Evolutionary conservation across 1,140 invertebrate genomes (phyloP).

Genomic region (Ceratina japonica): DNA sequence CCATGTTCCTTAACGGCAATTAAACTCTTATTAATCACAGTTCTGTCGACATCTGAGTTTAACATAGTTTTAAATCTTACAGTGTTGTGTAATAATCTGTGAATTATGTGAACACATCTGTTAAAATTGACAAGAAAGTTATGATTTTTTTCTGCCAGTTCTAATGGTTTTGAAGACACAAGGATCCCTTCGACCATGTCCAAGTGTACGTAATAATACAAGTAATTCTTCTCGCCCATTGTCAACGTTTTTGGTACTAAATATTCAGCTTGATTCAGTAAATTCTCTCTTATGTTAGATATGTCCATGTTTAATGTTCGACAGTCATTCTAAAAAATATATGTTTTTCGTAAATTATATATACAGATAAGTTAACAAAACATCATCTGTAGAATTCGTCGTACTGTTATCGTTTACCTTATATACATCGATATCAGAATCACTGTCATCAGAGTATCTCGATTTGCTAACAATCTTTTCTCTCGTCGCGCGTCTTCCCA

Average conservation of each 20-base stretch:
- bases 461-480: constrained; percentile 76
- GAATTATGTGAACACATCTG: constrained; percentile 84
- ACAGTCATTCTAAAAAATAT: constrained; percentile 81
- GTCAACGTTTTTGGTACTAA: constrained; percentile 83
- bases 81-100: constrained; percentile 85
- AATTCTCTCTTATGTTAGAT: constrained; percentile 85
- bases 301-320: constrained; percentile 83
- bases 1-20: constrained; percentile 89
- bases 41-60: constrained; percentile 81
- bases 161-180: constrained; percentile 81
- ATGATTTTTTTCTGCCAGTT: constrained; percentile 73
- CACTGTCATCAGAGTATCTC: constrained; percentile 79
- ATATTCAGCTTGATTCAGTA: constrained; percentile 86
- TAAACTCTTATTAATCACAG: constrained; percentile 85
- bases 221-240: constrained; percentile 83
- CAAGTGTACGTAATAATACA: constrained; percentile 85
- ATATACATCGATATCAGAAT: constrained; percentile 80
- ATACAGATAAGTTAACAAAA: neutral
- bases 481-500: constrained; percentile 82
- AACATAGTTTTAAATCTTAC: constrained; percentile 82
- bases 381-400: neutral
- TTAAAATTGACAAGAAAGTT: constrained; percentile 85
- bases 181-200: constrained; percentile 84
- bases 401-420: constrained; percentile 66
- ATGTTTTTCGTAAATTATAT: constrained; percentile 16